phyloP scores from a whole-genome alignment of 2,113 vertebrate genomes.

The Larimichthys crocea region DNA sequence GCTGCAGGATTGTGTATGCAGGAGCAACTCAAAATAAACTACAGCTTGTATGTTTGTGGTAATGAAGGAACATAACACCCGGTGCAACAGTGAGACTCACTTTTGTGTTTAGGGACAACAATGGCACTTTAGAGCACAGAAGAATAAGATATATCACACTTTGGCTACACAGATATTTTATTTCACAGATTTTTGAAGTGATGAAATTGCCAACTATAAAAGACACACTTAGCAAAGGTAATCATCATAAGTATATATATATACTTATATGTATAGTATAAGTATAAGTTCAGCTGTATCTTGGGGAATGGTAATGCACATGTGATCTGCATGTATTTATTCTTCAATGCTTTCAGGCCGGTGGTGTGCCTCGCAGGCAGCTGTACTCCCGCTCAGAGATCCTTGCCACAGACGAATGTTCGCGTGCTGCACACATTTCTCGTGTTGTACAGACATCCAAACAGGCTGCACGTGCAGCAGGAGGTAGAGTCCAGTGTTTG shows the following conservation, averaged over 20 bases:
- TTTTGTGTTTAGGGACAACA: background rate
- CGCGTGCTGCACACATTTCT: constrained; percentile 75
- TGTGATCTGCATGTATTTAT: constrained; percentile 21
- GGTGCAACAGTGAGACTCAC: background rate
- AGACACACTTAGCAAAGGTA: background rate
- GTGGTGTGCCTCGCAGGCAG: constrained; percentile 66
- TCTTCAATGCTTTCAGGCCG: constrained; percentile 48
- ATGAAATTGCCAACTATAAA: background rate
- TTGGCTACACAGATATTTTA: background rate
- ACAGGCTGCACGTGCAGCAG: constrained; percentile 70
- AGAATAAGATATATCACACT: background rate
- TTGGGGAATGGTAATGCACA: background rate
- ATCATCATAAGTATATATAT: background rate
- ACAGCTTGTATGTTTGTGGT: background rate
- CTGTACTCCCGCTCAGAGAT: constrained; percentile 87
- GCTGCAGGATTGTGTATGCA: background rate
- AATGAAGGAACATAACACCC: background rate
- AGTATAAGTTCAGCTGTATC: background rate
- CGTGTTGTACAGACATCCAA: constrained; percentile 79
- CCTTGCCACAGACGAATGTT: constrained; percentile 80
- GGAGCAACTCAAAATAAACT: background rate
- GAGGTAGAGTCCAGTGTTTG: constrained; percentile 83
- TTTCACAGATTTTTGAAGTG: background rate
- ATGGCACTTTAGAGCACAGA: background rate
- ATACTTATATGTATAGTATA: too few species aligned